Evolutionary conservation across 2,888 invertebrate species (phyloP), one percentile per base, ranked within the genome.

Genomic region (Abscondita cerata): DNA sequence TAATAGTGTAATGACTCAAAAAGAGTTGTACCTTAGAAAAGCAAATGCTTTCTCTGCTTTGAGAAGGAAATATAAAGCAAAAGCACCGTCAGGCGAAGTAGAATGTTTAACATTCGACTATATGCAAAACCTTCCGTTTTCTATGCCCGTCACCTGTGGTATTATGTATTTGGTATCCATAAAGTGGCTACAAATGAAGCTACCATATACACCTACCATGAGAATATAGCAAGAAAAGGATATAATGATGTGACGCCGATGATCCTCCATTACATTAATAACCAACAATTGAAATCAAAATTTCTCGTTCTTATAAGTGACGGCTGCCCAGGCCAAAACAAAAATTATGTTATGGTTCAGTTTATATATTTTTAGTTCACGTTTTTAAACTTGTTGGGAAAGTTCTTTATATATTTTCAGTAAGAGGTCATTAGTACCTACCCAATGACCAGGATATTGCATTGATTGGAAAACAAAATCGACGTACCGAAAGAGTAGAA

Each of bases 121-220:
- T 36, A 36, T 36, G 11, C 36, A 36, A 36, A 36, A 25, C 11
- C 11, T 36, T 2, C 36, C 36, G 25, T 25, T 25, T 66, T 66
- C 47, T 64, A 62, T 55, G 5, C 55, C n/a, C 50, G 66, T 12
- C 64, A 66, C 47, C 40, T 68, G 12, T 66, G 66, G 64, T 66
- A 62, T 47, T 41, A 66, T 48, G 59, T 66, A 31, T 66, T 67
- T 64, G 64, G 59, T 57, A 58, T 68, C 44, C 68, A 68, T 48
- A 52, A 66, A 18, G 51, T 62, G 33, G 62, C 62, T 18, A 60
- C 34, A 31, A 57, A 62, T 65, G 50, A 55, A 18, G 62, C 56
- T 19, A 38, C 52, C 9, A 68, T 64, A 40, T 64, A 62, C 48
- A 60, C 60, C 50, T 68, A 66, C 25, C 33, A 12, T 38, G 64